Evolutionary conservation across 2,113 vertebrate species (phyloP), one percentile per base, ranked within the genome.

Genomic region (Spilogale gracilis): DNA sequence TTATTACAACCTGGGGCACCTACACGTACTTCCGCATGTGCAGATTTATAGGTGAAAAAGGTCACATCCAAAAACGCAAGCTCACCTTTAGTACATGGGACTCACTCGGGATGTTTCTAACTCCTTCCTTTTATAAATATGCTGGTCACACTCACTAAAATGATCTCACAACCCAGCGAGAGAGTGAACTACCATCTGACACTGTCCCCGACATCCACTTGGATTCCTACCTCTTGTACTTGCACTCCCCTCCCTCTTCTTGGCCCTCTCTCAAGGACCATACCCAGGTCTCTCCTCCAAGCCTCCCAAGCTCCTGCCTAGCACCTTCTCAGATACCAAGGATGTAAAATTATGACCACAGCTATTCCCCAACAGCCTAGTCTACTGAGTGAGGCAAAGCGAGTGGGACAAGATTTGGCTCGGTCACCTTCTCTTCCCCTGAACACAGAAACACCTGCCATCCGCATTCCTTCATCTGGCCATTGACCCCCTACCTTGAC

Each of bases 121-220:
- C 21, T 60, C 83, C n/a, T 74, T 67, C 60, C 45, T 88, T 91
- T 91, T 78, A 67, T 30, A 32, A 92, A 93, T 89, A 89, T 43
- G 81, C 65, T 76, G 18, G 73, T 82, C 54, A 96, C 45, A 61
- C 2, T 87, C 43, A 71, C 52, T 80, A 27, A 85, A 76, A 50
- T 18, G 32, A 93, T 23, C 85, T 91, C 60, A 81, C 27, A 82
- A 74, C 16, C 60, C 21, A 23, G 5, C 21, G 9, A 90, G 25
- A 54, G 38, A 79, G 63, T 50, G 52, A 80, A 1, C 52, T 63
- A 81, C 8, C 30, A 38, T 32, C 32, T 84, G 80, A 79, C 9
- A 8, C 13, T 54, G 25, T 25, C 0, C 0, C 73, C 50, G 63
- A 69, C 12, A 43, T 20, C 45, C 43, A 58, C 32, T 80, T 38